Conservation (phyloP, 2,888 invertebrate genomes). For the Achlya flavicornis region DNA sequence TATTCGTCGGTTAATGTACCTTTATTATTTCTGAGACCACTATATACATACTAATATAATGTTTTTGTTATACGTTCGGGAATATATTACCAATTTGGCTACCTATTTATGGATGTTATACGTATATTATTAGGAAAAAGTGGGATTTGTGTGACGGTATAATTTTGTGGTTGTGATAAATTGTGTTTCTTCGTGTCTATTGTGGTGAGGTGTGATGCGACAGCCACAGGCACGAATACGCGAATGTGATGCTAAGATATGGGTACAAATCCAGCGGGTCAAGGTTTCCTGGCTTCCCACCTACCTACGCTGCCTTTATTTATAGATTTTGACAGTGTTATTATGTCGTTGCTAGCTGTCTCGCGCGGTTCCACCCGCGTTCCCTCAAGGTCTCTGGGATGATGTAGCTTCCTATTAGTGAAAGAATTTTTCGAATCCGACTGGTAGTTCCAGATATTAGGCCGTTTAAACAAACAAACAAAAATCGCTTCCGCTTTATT, state of each 20-base stretch:
- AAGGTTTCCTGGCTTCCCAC: constrained; percentile 19
- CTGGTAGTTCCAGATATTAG: no score
- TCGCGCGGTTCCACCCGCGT: no score
- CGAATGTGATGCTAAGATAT: constrained; percentile 23
- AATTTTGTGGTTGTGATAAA: constrained; percentile 32
- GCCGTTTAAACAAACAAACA: no score
- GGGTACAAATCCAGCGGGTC: constrained; percentile 26
- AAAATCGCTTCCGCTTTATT: no score
- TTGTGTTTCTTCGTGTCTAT: constrained; percentile 26
- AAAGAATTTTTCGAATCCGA: no score
- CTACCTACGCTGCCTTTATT: constrained; percentile 21
- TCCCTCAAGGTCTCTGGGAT: no score
- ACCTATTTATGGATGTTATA: constrained; percentile 14
- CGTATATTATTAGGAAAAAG: constrained; percentile 33
- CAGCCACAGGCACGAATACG: constrained; percentile 9
- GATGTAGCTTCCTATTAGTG: no score
- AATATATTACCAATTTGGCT: constrained; percentile 2
- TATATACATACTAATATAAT: neutral
- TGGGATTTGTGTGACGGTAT: constrained; percentile 28
- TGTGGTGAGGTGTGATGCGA: constrained; percentile 25
- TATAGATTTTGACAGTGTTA: constrained; percentile 21
- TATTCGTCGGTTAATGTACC: neutral
- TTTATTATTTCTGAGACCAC: neutral
- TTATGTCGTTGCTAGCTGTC: neutral
- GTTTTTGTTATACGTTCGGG: neutral